A percentile compares a stretch with the other conserved stretches of the same genome.
Evolutionary conservation across 2,797 vertebrate genomes (phyloP).

Genomic region (Glyptemys insculpta): DNA sequence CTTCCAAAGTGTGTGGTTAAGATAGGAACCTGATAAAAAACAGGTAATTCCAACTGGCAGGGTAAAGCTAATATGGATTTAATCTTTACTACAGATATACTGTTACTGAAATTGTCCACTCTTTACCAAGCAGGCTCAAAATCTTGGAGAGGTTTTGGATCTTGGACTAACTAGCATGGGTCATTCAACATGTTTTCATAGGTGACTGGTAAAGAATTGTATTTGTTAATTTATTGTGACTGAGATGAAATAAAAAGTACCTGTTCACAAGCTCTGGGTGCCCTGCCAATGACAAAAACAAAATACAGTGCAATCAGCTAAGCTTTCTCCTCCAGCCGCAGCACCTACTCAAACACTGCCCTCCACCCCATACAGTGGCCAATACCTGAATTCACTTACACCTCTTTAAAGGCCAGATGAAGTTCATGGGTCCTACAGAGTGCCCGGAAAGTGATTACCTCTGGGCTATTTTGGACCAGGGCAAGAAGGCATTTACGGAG

Average conservation of each 20-base stretch:
- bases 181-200: background rate
- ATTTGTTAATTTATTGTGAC: background rate
- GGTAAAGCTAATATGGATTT: conserved; percentile 65
- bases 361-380: background rate
- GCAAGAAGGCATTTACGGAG: background rate
- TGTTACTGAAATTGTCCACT: conserved; percentile 78
- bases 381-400: background rate
- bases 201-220: background rate
- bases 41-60: conserved; percentile 68
- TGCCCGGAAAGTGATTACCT: background rate
- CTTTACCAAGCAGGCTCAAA: background rate
- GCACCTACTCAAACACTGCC: background rate
- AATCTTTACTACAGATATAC: conserved; percentile 53
- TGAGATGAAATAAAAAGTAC: background rate
- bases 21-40: conserved; percentile 40
- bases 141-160: background rate
- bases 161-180: background rate
- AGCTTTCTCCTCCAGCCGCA: background rate
- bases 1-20: conserved; percentile 32
- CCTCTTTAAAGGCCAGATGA: background rate
- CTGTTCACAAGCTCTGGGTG: background rate
- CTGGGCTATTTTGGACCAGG: background rate
- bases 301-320: background rate
- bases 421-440: background rate
- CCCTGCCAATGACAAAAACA: background rate